phyloP scores from a whole-genome alignment of 1,140 invertebrate genomes.

The Bicyclus anynana region DNA sequence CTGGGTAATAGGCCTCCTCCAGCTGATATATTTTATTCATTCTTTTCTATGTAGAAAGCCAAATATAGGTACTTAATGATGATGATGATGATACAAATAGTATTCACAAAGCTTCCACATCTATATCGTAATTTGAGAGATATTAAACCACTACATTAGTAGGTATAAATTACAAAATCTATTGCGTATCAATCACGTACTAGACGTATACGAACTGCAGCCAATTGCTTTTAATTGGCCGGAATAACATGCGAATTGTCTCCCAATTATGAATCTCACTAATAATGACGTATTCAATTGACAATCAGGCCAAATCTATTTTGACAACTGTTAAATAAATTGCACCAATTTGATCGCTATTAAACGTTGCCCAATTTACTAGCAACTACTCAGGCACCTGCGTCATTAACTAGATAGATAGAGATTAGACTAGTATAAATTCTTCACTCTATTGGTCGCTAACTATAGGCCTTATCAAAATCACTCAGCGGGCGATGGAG shows the following conservation, averaged over 20 bases:
- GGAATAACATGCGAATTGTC: slow-evolving; percentile 30
- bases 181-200: slow-evolving; percentile 10
- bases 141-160: neutral
- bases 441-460: too few species aligned
- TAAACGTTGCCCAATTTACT: neutral
- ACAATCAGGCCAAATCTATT: slow-evolving; percentile 41
- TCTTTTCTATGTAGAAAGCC: too few species aligned
- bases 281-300: slow-evolving; percentile 30
- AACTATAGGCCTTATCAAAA: too few species aligned
- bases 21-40: too few species aligned
- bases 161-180: slow-evolving; percentile 7
- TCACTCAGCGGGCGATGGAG: too few species aligned
- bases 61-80: too few species aligned
- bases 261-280: slow-evolving; percentile 29
- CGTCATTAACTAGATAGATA: neutral
- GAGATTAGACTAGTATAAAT: too few species aligned
- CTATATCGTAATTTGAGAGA: neutral
- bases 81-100: neutral
- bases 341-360: slow-evolving; percentile 15
- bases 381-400: neutral
- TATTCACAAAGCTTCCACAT: neutral
- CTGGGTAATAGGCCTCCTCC: too few species aligned
- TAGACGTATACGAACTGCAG: slow-evolving; percentile 15
- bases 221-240: slow-evolving; percentile 30
- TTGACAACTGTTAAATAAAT: slow-evolving; percentile 20